phyloP scores from a whole-genome alignment of 37 sponge, comb jelly and placozoan genomes.

The Crambe crambe region DNA sequence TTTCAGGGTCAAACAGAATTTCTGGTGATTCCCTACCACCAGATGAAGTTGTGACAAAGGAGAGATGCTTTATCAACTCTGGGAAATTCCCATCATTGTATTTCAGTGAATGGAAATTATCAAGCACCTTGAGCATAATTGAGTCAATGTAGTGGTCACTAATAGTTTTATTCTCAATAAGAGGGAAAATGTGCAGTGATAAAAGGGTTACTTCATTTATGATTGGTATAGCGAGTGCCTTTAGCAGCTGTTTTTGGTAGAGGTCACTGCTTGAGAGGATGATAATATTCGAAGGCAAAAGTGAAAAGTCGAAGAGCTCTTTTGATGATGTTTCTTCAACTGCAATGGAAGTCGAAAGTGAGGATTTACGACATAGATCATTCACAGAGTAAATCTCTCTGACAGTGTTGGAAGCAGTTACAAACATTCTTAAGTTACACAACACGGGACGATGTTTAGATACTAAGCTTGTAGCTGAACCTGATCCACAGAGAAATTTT shows the following conservation, averaged over 20 bases:
- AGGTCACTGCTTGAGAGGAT: neutral
- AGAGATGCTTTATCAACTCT: neutral
- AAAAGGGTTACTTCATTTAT: too few relatives aligned
- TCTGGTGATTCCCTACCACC: neutral
- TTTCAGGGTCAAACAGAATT: conserved; percentile 13
- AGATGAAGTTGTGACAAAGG: neutral
- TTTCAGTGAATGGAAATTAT: too few relatives aligned
- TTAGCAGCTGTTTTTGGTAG: conserved; percentile 24
- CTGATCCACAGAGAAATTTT: neutral
- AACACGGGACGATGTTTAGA: neutral
- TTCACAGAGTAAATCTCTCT: neutral
- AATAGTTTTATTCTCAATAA: conserved; percentile 7
- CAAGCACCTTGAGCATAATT: conserved; percentile 32
- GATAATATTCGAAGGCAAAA: conserved; percentile 17
- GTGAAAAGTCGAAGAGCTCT: neutral
- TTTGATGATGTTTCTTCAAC: neutral
- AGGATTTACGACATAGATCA: neutral
- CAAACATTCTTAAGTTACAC: too few relatives aligned
- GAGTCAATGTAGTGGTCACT: neutral
- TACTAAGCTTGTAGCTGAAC: neutral
- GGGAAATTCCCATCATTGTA: neutral
- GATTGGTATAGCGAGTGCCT: too few relatives aligned
- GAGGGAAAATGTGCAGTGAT: conserved; percentile 22
- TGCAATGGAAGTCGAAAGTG: neutral
- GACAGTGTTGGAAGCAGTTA: neutral